phyloP scores from a whole-genome alignment of 2,797 vertebrate species.

The Spinibarbus caldwelli region DNA sequence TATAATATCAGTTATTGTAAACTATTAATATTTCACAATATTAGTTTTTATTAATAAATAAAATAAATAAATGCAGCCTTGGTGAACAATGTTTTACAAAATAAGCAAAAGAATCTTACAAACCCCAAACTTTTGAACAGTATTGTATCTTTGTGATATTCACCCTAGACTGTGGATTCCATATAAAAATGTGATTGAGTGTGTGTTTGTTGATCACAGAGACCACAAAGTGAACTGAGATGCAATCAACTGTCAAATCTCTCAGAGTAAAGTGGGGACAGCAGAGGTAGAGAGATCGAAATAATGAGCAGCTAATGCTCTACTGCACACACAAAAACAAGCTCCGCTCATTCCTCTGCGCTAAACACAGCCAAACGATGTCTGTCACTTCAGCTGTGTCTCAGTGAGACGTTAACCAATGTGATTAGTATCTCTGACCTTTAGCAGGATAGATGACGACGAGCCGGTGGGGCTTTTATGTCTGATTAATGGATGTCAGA shows the following conservation, averaged over 20 bases:
- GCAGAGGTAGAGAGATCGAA: not conserved
- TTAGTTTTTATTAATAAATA: not conserved
- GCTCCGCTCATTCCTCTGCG: constrained; percentile 32
- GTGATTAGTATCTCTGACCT: constrained; percentile 57
- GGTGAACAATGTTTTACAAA: not conserved
- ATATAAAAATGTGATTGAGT: not conserved
- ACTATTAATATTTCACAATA: not conserved
- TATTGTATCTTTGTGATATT: not conserved
- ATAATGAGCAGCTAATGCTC: constrained; percentile 6
- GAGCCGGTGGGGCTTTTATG: constrained; percentile 35
- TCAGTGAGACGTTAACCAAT: constrained; percentile 35
- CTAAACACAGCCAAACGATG: constrained; percentile 23
- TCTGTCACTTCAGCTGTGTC: constrained; percentile 13
- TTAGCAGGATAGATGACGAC: constrained; percentile 12
- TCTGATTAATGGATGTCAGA: constrained; percentile 45
- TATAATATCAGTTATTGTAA: not conserved
- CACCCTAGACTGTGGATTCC: not conserved
- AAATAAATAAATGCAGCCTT: not conserved
- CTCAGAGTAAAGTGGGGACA: not conserved
- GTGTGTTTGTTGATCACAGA: not conserved
- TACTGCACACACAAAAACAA: constrained; percentile 34
- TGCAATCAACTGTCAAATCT: not conserved
- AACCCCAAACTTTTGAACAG: not conserved
- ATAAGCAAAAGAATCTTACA: not conserved
- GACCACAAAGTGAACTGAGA: not conserved